Evolutionary conservation across 1,140 invertebrate genomes (phyloP), one percentile per base, ranked within the genome.

Genomic region (Trichonephila inaurata): DNA sequence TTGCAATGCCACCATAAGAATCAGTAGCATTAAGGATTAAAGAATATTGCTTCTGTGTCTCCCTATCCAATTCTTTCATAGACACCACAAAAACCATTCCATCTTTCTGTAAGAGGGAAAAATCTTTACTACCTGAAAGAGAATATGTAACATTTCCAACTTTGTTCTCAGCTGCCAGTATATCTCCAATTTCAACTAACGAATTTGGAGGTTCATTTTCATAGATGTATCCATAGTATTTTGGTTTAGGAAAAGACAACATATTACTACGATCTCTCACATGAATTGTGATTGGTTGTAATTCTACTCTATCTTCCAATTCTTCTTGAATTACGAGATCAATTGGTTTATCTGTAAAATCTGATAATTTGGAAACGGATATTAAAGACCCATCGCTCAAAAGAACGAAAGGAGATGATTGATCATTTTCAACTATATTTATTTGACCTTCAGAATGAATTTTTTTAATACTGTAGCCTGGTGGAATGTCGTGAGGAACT

Each of bases 351-450:
- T 98, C 97, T 58, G 98, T 96, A 24, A 98, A 95, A 10, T 98
- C 97, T 40, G 97, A 97, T 8, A 98, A 96, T 94, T 98, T 98
- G 6, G 97, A 97, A 2, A 98, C 98, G 40, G 98, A 98, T 98
- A 98, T 98, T 16, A 99, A 97, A 77, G 98, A 97, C 40, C 98
- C 98, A 95, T 98, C 97, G 89, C 97, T 97, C 18, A 99, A 96
- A 61, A 98, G 97, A 1, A 98, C 97, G 95, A 99, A 98, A 72
- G 94, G 94, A 66, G 95, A 94, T 16, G 95, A 95, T 90, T 87
- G 28, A 12, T 94, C 92, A 28, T 94, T 83, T n/a, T 94, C 93
- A 2, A 61, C n/a, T 69, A 94, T 28, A 62, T 60, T 64, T 40
- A 94, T 40, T 96, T 94, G 96, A 96, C 91, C 96, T 96, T 66